A percentile compares a stretch with the other conserved stretches of the same genome.
These are phyloP conservation scores for Centropyge bicolor DNA, from an alignment of 2,797 vertebrate species.

Conservation along the genomic window DNA sequence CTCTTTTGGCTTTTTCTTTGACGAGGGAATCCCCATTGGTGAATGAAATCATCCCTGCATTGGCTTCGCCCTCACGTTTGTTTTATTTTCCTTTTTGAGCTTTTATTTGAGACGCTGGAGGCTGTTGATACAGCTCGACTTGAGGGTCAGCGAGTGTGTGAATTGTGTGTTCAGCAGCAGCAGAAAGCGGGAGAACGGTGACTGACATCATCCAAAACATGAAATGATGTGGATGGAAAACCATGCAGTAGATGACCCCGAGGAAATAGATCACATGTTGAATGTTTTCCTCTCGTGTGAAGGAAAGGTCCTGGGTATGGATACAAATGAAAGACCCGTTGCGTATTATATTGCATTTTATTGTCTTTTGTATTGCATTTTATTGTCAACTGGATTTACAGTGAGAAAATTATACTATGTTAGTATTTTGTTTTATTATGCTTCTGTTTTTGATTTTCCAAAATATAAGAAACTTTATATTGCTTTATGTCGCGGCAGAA, in stretches of 20 bases:
- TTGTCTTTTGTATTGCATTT: constrained; percentile 86
- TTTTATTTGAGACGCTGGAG: constrained; percentile 56
- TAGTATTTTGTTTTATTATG: constrained; percentile 90
- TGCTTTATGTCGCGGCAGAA: constrained; percentile 86
- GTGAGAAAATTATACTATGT: constrained; percentile 93
- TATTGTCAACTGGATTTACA: constrained; percentile 92
- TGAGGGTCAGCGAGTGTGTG: constrained; percentile 52
- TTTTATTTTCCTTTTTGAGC: constrained; percentile 54
- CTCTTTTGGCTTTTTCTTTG: constrained; percentile 40
- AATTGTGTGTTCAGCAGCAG: constrained; percentile 47
- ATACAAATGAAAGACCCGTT: constrained; percentile 79
- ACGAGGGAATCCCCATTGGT: constrained; percentile 57
- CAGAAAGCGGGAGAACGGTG: constrained; percentile 47
- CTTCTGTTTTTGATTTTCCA: constrained; percentile 92
- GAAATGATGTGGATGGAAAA: constrained; percentile 70
- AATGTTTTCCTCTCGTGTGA: constrained; percentile 76
- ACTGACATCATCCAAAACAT: constrained; percentile 69
- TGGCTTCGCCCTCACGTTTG: constrained; percentile 52
- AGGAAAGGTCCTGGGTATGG: constrained; percentile 82
- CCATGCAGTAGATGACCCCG: constrained; percentile 51
- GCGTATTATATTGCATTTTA: constrained; percentile 85
- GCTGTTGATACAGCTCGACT: constrained; percentile 74
- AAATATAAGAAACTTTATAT: constrained; percentile 88
- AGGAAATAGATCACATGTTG: constrained; percentile 61
- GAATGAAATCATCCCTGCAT: constrained; percentile 62